phyloP scores from a whole-genome alignment of 2,797 vertebrate genomes.

The Anguilla marmorata region DNA sequence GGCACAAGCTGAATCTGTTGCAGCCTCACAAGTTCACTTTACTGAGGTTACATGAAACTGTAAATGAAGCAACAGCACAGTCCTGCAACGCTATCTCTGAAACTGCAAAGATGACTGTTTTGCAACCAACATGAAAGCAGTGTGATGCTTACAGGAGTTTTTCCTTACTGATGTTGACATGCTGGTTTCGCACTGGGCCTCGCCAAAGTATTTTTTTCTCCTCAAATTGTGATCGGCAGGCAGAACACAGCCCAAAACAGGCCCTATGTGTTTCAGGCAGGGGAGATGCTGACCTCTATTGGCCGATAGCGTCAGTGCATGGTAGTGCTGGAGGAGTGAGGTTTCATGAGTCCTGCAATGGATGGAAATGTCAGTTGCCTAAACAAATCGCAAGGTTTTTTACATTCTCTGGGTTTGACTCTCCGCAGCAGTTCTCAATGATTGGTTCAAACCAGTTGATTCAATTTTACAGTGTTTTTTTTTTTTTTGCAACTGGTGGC shows the following conservation, averaged over 20 bases:
- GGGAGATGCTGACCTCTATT: conserved; percentile 4
- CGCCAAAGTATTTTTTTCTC: background rate
- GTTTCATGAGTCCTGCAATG: background rate
- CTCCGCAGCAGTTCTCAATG: background rate
- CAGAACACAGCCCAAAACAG: background rate
- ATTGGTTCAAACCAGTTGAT: too few species aligned
- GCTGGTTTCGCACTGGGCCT: background rate
- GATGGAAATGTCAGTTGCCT: background rate
- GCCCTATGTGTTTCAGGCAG: background rate
- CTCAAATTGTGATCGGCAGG: background rate
- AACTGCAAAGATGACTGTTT: background rate
- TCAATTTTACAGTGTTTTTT: background rate
- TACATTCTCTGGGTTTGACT: too few species aligned
- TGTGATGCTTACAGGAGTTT: background rate
- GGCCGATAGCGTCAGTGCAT: background rate
- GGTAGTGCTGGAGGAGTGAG: background rate
- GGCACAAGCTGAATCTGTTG: background rate
- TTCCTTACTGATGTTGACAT: background rate
- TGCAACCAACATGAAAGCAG: background rate
- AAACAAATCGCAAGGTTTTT: background rate
- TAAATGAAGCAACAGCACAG: background rate
- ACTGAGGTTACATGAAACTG: background rate
- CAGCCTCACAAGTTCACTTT: background rate
- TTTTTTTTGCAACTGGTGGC: background rate
- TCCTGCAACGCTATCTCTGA: background rate